phyloP scores from a whole-genome alignment of 2,113 vertebrate genomes.

The Cyprinodon variegatus region DNA sequence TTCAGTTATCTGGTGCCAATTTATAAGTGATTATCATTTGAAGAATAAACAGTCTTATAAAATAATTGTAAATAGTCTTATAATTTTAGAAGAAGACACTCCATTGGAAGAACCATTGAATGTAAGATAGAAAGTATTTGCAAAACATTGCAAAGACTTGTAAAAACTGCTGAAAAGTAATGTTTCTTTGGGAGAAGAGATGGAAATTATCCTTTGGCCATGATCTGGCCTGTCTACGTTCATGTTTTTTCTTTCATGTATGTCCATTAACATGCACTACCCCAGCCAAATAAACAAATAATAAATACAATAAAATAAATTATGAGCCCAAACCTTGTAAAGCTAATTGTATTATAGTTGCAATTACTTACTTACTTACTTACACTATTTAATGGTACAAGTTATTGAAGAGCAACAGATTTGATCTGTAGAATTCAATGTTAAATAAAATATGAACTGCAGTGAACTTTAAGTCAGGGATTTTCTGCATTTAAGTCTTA shows the following conservation, averaged over 20 bases:
- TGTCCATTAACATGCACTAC: too few relatives aligned
- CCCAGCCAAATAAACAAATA: too few relatives aligned
- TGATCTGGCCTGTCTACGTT: too few relatives aligned
- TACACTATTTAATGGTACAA: not conserved
- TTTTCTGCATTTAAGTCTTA: not conserved
- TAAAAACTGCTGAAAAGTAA: not conserved
- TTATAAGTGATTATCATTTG: not conserved
- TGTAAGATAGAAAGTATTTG: not conserved
- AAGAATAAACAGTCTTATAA: not conserved
- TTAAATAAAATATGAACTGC: not conserved
- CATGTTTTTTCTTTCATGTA: too few relatives aligned
- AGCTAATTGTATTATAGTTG: not conserved
- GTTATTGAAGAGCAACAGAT: not conserved
- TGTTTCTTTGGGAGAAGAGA: too few relatives aligned
- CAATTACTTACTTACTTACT: not conserved
- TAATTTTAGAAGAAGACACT: not conserved
- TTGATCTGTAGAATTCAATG: not conserved
- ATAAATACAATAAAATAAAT: not conserved
- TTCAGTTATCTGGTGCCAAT: conserved; percentile 17
- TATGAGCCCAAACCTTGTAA: not conserved
- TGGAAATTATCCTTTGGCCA: too few relatives aligned
- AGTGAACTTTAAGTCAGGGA: not conserved
- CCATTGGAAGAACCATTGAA: not conserved
- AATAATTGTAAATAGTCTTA: too few relatives aligned
- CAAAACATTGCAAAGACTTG: not conserved